phyloP scores from a whole-genome alignment of 35 echinoderm and acorn worm species.

The Heliocidaris erythrogramma region DNA sequence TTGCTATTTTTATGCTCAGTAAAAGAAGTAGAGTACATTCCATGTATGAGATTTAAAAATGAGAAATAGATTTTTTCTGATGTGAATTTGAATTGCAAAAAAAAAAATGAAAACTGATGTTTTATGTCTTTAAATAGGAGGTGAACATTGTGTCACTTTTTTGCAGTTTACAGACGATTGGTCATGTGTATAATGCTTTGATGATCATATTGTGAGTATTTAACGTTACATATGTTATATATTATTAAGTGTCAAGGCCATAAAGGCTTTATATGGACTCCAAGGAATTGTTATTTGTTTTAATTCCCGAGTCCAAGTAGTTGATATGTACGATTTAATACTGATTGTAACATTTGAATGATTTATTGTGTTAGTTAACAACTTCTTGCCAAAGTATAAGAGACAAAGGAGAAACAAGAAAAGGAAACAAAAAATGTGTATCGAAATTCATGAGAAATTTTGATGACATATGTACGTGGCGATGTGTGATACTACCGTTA shows the following conservation, averaged over 20 bases:
- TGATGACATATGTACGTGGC: background rate
- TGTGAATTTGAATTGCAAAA: background rate
- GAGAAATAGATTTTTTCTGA: background rate
- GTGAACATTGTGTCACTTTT: background rate
- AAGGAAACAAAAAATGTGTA: background rate
- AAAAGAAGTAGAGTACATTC: background rate
- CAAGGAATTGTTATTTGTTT: background rate
- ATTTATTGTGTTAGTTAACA: background rate
- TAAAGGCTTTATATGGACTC: background rate
- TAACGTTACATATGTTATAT: background rate
- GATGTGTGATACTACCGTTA: background rate
- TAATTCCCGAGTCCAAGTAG: background rate
- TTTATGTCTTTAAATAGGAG: background rate
- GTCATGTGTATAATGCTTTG: background rate
- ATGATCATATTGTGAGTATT: background rate
- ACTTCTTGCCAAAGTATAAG: background rate
- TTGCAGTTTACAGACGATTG: background rate
- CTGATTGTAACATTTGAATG: background rate
- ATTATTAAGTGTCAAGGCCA: background rate
- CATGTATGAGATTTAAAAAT: background rate
- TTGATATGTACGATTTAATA: background rate
- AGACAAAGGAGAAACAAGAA: background rate
- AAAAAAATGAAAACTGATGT: background rate
- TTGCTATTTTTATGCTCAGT: background rate
- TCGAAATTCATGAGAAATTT: background rate